These are phyloP conservation scores for Uloborus plumipes DNA, from an alignment of 2,888 invertebrate genomes.

Conservation along the genomic window DNA sequence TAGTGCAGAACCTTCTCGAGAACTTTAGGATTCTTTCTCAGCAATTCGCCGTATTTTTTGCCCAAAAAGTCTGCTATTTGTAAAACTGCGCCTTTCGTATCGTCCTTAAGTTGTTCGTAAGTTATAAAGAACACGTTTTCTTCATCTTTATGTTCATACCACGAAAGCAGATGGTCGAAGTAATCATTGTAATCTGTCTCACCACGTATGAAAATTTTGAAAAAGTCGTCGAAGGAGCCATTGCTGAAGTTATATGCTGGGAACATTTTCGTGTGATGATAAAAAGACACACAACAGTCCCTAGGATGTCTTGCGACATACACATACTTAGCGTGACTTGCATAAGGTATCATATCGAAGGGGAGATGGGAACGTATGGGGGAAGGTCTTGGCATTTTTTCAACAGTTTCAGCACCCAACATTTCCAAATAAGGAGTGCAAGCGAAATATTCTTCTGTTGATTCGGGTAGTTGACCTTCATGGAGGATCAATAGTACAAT, in stretches of 20 bases:
- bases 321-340: constrained; percentile 67
- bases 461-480: constrained; percentile 53
- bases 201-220: constrained; percentile 71
- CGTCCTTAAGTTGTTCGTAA: constrained; percentile 71
- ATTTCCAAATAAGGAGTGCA: constrained; percentile 54
- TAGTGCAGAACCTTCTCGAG: constrained; percentile 46
- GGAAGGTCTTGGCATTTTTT: constrained; percentile 52
- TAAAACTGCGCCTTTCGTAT: constrained; percentile 63
- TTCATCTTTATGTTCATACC: constrained; percentile 66
- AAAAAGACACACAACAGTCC: constrained; percentile 72
- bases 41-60: constrained; percentile 21
- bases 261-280: constrained; percentile 68
- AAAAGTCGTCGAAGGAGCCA: constrained; percentile 70
- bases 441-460: constrained; percentile 51
- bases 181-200: constrained; percentile 68
- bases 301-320: constrained; percentile 73
- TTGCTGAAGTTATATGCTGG: constrained; percentile 49
- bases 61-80: constrained; percentile 67
- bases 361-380: constrained; percentile 68
- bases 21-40: constrained; percentile 28
- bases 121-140: constrained; percentile 70
- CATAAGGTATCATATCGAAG: constrained; percentile 64
- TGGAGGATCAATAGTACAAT: constrained; percentile 52
- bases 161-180: constrained; percentile 62
- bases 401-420: constrained; percentile 52